Evolutionary conservation across 1,140 invertebrate genomes (phyloP).

Genomic region (Mercenaria mercenaria): DNA sequence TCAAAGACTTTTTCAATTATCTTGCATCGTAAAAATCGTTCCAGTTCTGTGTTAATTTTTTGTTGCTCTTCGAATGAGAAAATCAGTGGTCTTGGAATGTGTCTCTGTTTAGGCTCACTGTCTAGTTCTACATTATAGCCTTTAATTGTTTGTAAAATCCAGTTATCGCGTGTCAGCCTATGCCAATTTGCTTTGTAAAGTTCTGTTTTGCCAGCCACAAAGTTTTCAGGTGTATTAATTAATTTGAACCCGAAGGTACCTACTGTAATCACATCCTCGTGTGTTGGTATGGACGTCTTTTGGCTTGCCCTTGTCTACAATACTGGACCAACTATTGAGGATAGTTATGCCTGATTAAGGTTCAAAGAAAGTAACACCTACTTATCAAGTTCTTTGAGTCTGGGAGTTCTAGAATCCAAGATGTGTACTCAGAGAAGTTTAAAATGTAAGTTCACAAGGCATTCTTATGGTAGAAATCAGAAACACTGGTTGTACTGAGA

Average conservation of each 20-base stretch:
- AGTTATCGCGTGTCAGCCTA: background rate
- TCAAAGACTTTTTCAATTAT: background rate
- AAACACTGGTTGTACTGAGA: too few relatives aligned
- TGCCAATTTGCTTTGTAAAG: background rate
- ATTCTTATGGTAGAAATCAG: too few relatives aligned
- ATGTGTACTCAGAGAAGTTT: too few relatives aligned
- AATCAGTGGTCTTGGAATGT: background rate
- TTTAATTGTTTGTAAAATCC: slow-evolving; percentile 8
- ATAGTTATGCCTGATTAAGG: too few relatives aligned
- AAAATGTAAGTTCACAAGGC: too few relatives aligned
- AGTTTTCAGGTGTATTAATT: slow-evolving; percentile 16
- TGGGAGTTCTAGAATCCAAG: too few relatives aligned
- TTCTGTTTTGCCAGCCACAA: slow-evolving; percentile 50
- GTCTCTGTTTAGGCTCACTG: background rate
- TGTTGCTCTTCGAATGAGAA: background rate
- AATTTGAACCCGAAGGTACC: too few relatives aligned
- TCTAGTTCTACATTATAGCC: slow-evolving; percentile 20
- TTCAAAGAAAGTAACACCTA: too few relatives aligned
- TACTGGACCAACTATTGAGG: too few relatives aligned
- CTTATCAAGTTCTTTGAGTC: too few relatives aligned
- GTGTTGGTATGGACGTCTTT: background rate
- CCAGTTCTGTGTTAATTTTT: background rate
- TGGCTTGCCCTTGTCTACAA: background rate
- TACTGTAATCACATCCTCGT: background rate
- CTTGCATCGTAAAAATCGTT: background rate